phyloP scores from a whole-genome alignment of 2,113 vertebrate species.

The Mus musculus region GRCm39 chr13:101206001-101206500 shows the following conservation, averaged over 20 bases:
- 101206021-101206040: background rate
- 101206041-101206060: constrained; percentile 40
- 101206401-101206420: background rate
- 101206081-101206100: constrained; percentile 40
- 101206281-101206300: background rate
- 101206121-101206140: constrained; percentile 6
- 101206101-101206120: background rate
- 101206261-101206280: background rate
- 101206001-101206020: background rate
- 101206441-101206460: background rate
- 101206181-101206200: background rate
- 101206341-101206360: background rate
- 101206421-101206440: constrained; percentile 8
- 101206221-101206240: background rate
- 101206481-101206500: background rate
- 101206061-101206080: constrained; percentile 50
- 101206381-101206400: background rate
- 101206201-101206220: background rate
- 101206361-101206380: background rate
- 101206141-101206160: background rate
- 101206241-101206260: background rate
- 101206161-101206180: background rate
- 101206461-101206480: background rate
- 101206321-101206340: background rate
- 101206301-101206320: background rate